A percentile compares a stretch with the other conserved stretches of the same genome.
These are phyloP conservation scores for Cyprinodon variegatus DNA, from an alignment of 2,113 vertebrate genomes.

Conservation along the genomic window DNA sequence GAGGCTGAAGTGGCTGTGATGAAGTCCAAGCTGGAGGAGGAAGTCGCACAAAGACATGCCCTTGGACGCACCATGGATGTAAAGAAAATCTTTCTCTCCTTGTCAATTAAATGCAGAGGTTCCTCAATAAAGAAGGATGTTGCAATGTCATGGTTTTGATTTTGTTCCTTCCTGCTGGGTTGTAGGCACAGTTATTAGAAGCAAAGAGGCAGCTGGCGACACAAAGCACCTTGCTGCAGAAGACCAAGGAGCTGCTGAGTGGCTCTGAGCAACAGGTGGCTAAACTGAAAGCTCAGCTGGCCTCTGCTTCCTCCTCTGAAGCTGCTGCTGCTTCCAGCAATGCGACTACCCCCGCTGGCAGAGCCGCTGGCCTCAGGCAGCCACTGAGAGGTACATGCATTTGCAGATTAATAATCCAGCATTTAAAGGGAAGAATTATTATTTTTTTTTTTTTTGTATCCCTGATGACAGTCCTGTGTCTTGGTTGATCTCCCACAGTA, in stretches of 20 bases:
- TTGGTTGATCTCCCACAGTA: constrained; percentile 6
- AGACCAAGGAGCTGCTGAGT: constrained; percentile 91
- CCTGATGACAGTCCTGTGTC: background rate
- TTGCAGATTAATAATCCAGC: background rate
- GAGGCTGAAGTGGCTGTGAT: constrained; percentile 87
- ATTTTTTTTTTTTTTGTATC: background rate
- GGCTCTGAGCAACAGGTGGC: constrained; percentile 87
- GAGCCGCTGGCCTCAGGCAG: constrained; percentile 49
- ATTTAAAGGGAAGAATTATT: background rate
- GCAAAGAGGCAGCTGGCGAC: constrained; percentile 91
- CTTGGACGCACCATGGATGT: constrained; percentile 91
- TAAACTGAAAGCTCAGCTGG: constrained; percentile 85
- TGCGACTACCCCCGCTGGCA: constrained; percentile 44
- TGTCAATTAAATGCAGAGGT: no score
- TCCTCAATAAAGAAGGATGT: no score
- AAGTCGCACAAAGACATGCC: constrained; percentile 89
- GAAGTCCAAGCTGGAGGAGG: constrained; percentile 90
- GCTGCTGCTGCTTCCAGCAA: constrained; percentile 72
- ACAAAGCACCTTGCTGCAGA: constrained; percentile 85
- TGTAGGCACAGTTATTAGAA: constrained; percentile 89
- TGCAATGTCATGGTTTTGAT: background rate
- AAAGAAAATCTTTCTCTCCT: constrained; percentile 37
- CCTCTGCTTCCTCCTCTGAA: constrained; percentile 78
- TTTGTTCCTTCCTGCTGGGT: background rate
- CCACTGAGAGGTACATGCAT: constrained; percentile 60